A percentile compares a stretch with the other conserved stretches of the same genome.
These are phyloP conservation scores for Gastrophysa polygoni DNA, from an alignment of 2,888 invertebrate genomes.

Conservation along the genomic window DNA sequence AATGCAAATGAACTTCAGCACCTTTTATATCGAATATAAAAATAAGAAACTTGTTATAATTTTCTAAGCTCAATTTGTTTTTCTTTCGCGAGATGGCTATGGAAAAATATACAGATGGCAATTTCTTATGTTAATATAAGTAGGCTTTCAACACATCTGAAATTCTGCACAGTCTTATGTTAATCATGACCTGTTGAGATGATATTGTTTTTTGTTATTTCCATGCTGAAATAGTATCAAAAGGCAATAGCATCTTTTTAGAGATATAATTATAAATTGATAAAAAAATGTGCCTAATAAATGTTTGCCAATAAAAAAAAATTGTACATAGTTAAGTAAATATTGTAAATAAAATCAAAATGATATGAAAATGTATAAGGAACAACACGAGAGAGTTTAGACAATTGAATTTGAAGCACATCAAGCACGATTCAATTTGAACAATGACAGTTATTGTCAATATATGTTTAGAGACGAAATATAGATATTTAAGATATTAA, in stretches of 20 bases:
- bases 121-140: no score
- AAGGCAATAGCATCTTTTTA: conserved; percentile 3
- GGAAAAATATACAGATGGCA: no score
- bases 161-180: neutral
- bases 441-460: conserved; percentile 16
- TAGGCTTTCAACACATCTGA: neutral
- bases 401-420: conserved; percentile 21
- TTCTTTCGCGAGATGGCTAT: no score
- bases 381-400: no score
- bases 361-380: conserved; percentile 13
- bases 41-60: no score
- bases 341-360: conserved; percentile 23
- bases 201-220: neutral
- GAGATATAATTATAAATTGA: conserved; percentile 16
- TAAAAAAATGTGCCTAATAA: conserved; percentile 45
- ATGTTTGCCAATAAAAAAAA: conserved; percentile 28
- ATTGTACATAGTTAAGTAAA: conserved; percentile 19
- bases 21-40: no score
- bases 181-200: neutral
- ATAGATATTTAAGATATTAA: conserved; percentile 27
- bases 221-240: neutral
- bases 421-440: conserved; percentile 20
- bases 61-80: no score
- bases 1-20: no score
- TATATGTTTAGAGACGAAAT: conserved; percentile 28